These are phyloP conservation scores for Homalodisca vitripennis DNA, from an alignment of 1,140 invertebrate species.

Conservation along the genomic window DNA sequence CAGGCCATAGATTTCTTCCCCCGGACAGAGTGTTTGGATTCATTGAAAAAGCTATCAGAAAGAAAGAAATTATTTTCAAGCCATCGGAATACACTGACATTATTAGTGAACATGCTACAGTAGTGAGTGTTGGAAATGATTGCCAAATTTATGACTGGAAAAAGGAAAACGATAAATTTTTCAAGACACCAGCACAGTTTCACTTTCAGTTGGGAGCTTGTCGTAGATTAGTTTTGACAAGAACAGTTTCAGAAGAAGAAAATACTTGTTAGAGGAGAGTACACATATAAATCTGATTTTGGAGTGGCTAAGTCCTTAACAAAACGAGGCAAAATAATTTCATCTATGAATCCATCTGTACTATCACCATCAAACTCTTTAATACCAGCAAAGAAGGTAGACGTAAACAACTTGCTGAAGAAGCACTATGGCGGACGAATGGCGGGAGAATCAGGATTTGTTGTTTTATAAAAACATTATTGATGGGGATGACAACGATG, in stretches of 20 bases:
- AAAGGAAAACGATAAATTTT: background rate
- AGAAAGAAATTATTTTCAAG: constrained; percentile 36
- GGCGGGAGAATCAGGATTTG: background rate
- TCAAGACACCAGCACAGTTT: constrained; percentile 21
- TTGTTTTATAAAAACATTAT: background rate
- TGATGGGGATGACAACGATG: constrained; percentile 5
- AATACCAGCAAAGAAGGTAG: background rate
- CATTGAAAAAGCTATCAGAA: constrained; percentile 42
- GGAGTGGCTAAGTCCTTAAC: constrained; percentile 1
- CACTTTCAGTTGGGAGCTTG: constrained; percentile 34
- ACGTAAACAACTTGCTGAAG: constrained; percentile 9
- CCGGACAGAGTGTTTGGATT: constrained; percentile 44
- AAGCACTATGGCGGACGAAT: constrained; percentile 30
- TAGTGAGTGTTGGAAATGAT: constrained; percentile 14
- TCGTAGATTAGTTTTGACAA: constrained; percentile 31
- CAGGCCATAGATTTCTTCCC: constrained; percentile 43
- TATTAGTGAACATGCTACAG: constrained; percentile 30
- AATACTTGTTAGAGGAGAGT: constrained; percentile 32
- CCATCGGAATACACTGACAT: constrained; percentile 31
- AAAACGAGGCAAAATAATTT: background rate
- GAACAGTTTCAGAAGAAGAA: background rate
- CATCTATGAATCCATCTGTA: background rate
- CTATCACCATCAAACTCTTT: background rate
- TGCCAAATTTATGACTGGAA: constrained; percentile 29
- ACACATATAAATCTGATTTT: background rate